Percentiles rank a stretch among this genome's conserved stretches.
These are phyloP conservation scores for Danaus melanippus DNA, from an alignment of 1,140 invertebrate species.

Conservation along the genomic window DNA sequence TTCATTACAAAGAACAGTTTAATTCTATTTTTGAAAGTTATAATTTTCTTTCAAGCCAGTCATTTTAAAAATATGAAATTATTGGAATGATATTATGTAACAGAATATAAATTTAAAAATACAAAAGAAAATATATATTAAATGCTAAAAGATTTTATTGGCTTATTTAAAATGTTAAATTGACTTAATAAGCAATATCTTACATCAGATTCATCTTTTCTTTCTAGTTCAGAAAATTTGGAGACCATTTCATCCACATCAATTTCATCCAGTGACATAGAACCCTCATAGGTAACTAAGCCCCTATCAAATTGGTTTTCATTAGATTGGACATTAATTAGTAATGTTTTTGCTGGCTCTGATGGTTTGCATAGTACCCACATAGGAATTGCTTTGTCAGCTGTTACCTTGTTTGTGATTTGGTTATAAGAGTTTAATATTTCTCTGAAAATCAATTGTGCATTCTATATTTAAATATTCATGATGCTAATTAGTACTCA, in stretches of 20 bases:
- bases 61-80: too few species aligned
- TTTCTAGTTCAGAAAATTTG: conserved; percentile 38
- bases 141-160: conserved; percentile 1
- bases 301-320: conserved; percentile 55
- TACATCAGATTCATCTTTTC: conserved; percentile 40
- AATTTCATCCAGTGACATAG: conserved; percentile 41
- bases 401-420: conserved; percentile 22
- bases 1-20: neutral
- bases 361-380: conserved; percentile 59
- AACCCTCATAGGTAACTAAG: conserved; percentile 47
- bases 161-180: neutral
- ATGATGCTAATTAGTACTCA: neutral
- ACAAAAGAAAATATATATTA: neutral
- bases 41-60: too few species aligned
- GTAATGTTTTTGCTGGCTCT: conserved; percentile 32
- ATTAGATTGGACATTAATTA: conserved; percentile 55
- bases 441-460: conserved; percentile 42
- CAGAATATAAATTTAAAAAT: too few species aligned
- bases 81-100: too few species aligned
- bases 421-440: conserved; percentile 57
- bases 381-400: conserved; percentile 51
- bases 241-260: conserved; percentile 43
- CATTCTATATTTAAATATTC: conserved; percentile 2
- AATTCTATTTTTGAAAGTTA: too few species aligned
- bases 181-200: conserved; percentile 12